Conservation (phyloP, 1,140 invertebrate genomes). For the Sarcophaga bullata region DNA sequence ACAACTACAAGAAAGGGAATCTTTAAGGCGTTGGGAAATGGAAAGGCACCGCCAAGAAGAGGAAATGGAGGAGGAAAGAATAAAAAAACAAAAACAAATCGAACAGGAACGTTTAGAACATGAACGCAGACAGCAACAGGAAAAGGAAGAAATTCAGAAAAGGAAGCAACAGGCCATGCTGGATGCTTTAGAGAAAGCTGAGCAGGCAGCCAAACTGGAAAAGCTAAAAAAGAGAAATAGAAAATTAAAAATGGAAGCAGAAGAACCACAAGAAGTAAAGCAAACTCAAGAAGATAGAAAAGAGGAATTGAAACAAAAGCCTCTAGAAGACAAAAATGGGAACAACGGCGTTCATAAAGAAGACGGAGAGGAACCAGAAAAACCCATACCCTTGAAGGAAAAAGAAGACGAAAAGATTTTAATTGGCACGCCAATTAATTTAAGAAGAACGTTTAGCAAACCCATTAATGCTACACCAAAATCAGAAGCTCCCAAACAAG, state of each 20-base stretch:
- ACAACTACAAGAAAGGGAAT: slow-evolving; percentile 74
- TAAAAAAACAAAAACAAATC: slow-evolving; percentile 70
- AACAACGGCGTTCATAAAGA: not conserved
- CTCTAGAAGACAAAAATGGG: not conserved
- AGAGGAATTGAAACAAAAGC: not conserved
- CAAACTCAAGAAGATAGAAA: not conserved
- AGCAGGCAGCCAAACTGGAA: slow-evolving; percentile 67
- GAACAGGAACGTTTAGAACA: slow-evolving; percentile 69
- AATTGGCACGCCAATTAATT: slow-evolving; percentile 63
- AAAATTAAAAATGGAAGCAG: slow-evolving; percentile 34
- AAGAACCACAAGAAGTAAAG: not conserved
- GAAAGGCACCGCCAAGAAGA: slow-evolving; percentile 71
- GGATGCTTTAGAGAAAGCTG: slow-evolving; percentile 69
- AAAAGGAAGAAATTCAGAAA: slow-evolving; percentile 69
- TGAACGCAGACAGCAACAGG: slow-evolving; percentile 67
- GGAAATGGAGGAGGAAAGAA: slow-evolving; percentile 70
- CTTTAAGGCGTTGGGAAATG: slow-evolving; percentile 70
- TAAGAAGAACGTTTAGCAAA: slow-evolving; percentile 58
- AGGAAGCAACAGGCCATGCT: slow-evolving; percentile 69
- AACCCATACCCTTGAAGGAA: not conserved
- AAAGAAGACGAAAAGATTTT: slow-evolving; percentile 59
- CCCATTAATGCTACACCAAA: slow-evolving; percentile 50
- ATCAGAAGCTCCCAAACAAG: slow-evolving; percentile 21
- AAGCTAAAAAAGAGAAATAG: slow-evolving; percentile 64
- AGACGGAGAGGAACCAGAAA: not conserved